A percentile compares a stretch with the other conserved stretches of the same genome.
Conservation (phyloP, 2,888 invertebrate species). For the Sisyra terminalis region DNA sequence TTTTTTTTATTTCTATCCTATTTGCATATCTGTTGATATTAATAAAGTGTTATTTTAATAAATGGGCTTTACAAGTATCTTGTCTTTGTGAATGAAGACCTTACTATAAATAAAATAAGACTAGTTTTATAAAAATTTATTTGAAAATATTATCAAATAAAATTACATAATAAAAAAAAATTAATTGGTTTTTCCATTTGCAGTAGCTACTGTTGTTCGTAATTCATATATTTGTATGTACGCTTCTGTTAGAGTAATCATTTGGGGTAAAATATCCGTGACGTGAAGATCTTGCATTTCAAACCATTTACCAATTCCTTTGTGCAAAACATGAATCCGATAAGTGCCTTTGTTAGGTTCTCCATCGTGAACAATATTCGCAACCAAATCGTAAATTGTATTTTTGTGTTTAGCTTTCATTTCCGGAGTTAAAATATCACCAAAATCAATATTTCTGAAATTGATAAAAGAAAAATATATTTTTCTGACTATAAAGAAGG, state of each 20-base stretch:
- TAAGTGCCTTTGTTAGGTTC: constrained; percentile 91
- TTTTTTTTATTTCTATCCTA: too few species aligned
- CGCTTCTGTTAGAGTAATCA: constrained; percentile 98
- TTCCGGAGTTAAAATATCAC: constrained; percentile 81
- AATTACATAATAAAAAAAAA: too few species aligned
- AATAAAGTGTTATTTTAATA: too few species aligned
- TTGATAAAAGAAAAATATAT: too few species aligned
- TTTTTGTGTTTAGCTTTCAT: constrained; percentile 58
- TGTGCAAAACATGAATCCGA: constrained; percentile 83
- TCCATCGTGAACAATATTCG: constrained; percentile 98
- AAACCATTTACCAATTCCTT: constrained; percentile 69
- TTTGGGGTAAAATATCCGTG: constrained; percentile 94
- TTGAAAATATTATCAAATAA: too few species aligned
- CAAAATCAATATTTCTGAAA: constrained; percentile 92
- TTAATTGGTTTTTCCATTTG: too few species aligned
- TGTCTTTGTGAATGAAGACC: too few species aligned
- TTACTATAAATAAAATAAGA: too few species aligned
- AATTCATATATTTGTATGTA: constrained; percentile 83
- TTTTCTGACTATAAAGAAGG: too few species aligned
- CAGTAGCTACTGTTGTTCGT: constrained; percentile 11
- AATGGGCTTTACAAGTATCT: too few species aligned
- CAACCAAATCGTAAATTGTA: constrained; percentile 92
- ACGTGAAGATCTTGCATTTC: constrained; percentile 93
- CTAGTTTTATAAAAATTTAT: too few species aligned
- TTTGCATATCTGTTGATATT: too few species aligned